Evolutionary conservation across 2,888 invertebrate genomes (phyloP).

Genomic region (Oxystoma pomonae): DNA sequence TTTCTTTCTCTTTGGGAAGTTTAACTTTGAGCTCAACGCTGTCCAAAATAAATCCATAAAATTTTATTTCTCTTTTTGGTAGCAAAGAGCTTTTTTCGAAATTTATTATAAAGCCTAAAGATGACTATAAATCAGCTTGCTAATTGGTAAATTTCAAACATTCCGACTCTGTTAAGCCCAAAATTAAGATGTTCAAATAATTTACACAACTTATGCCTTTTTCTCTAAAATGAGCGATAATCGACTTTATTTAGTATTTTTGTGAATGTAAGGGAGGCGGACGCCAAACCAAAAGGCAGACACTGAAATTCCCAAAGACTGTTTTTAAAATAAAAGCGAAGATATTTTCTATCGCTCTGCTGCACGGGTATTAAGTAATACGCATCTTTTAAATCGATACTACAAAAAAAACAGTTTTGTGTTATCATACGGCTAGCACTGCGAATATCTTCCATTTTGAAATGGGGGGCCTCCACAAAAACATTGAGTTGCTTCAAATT

Average conservation of each 20-base stretch:
- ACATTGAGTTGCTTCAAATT: constrained; percentile 6
- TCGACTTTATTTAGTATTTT: background rate
- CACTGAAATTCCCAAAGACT: background rate
- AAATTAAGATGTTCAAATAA: background rate
- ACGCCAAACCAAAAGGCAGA: background rate
- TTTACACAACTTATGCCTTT: background rate
- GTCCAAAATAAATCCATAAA: background rate
- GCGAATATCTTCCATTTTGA: background rate
- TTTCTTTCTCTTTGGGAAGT: background rate
- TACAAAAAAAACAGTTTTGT: background rate
- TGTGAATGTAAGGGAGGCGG: background rate
- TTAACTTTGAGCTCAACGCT: background rate
- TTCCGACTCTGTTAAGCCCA: background rate
- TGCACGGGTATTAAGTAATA: background rate
- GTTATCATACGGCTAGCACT: background rate
- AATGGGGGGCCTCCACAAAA: constrained; percentile 2
- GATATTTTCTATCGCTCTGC: background rate
- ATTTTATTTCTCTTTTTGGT: background rate
- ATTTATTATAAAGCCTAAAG: background rate
- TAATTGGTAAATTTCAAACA: background rate
- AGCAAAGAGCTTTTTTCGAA: background rate
- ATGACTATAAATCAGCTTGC: background rate
- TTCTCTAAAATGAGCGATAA: background rate
- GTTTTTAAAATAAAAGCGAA: background rate
- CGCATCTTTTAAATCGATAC: background rate